Evolutionary conservation across 1,140 invertebrate genomes (phyloP).

Genomic region (Ooceraea biroi): DNA sequence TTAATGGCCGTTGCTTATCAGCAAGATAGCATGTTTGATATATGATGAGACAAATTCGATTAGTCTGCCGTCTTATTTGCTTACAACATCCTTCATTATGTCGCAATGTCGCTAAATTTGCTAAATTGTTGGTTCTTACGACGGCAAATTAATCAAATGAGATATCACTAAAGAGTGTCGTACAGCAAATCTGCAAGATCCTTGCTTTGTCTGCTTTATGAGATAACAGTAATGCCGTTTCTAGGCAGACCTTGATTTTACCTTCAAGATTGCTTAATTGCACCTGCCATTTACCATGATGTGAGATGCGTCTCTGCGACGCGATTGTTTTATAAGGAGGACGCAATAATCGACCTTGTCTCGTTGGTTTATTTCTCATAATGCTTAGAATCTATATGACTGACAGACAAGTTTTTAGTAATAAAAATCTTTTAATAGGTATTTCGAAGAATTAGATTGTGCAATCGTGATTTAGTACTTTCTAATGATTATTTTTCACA

Average conservation of each 20-base stretch:
- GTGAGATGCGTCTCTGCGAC: neutral
- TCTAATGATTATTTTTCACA: neutral
- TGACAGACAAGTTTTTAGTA: neutral
- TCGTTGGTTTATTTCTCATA: constrained; percentile 29
- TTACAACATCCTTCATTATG: neutral
- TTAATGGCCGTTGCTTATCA: neutral
- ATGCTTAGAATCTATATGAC: neutral
- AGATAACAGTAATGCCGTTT: constrained; percentile 39
- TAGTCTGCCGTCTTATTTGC: neutral
- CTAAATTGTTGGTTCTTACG: neutral
- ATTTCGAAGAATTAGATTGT: neutral
- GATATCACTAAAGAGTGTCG: neutral
- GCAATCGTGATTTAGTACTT: neutral
- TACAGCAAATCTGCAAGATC: neutral
- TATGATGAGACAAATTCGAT: neutral
- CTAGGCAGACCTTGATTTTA: constrained; percentile 41
- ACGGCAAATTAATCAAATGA: neutral
- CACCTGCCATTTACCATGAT: constrained; percentile 17
- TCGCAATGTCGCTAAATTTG: neutral
- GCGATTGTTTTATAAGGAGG: constrained; percentile 34
- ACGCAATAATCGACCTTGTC: neutral
- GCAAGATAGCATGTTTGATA: neutral
- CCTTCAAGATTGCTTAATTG: constrained; percentile 32
- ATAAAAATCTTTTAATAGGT: neutral
- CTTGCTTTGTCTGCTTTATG: neutral